Conservation (phyloP, 2,797 vertebrate species). For the Falco berigora region DNA sequence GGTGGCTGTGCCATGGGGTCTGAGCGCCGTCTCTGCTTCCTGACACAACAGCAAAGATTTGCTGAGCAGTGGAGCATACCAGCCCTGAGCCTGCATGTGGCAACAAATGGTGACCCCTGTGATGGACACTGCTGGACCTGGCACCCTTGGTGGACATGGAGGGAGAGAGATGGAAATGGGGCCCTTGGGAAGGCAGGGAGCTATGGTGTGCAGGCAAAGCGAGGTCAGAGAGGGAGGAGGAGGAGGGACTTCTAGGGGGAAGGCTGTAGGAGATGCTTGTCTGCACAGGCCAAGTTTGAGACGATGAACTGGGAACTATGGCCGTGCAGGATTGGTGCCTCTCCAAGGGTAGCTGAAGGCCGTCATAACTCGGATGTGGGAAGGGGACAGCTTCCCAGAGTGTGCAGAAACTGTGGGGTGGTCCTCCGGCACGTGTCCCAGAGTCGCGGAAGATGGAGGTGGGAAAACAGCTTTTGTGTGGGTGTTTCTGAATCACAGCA, state of each 20-base stretch:
- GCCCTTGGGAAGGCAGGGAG: neutral
- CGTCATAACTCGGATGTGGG: neutral
- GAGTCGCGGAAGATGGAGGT: rapidly evolving
- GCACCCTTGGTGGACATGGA: neutral
- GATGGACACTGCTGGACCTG: rapidly evolving
- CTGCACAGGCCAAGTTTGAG: neutral
- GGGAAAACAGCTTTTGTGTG: neutral
- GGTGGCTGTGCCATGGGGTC: neutral
- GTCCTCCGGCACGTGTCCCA: neutral
- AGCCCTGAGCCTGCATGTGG: neutral
- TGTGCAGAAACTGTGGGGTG: neutral
- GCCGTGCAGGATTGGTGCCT: neutral
- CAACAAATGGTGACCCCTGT: neutral
- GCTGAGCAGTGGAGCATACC: neutral
- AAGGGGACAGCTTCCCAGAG: neutral
- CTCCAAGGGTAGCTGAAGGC: neutral
- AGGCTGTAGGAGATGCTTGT: neutral
- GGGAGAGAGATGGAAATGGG: neutral
- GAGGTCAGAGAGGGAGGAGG: neutral
- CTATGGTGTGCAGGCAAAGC: neutral
- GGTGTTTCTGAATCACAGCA: neutral
- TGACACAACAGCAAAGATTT: neutral
- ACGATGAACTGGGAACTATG: neutral
- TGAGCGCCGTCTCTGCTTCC: neutral
- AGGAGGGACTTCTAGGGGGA: neutral